phyloP scores from a whole-genome alignment of 2,797 vertebrate genomes.

The Cyprinodon diabolis region DNA sequence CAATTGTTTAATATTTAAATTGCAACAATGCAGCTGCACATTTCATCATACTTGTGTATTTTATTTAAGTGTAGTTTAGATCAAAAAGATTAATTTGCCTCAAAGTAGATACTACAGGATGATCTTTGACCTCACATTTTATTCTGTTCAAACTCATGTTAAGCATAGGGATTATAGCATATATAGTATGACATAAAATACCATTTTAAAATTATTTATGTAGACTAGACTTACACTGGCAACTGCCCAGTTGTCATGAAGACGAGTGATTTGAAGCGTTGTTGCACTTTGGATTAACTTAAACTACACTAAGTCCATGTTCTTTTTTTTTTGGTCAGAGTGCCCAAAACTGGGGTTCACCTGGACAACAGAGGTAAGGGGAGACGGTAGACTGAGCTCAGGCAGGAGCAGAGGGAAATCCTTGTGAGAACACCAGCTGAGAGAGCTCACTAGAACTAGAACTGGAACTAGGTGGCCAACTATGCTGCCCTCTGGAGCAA shows the following conservation, averaged over 20 bases:
- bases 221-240: background rate
- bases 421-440: too few species aligned
- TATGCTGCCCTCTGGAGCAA: too few species aligned
- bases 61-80: constrained; percentile 34
- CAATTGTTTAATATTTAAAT: constrained; percentile 33
- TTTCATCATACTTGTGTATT: constrained; percentile 43
- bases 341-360: too few species aligned
- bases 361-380: too few species aligned
- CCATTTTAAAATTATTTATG: background rate
- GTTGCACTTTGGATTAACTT: too few species aligned
- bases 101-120: background rate
- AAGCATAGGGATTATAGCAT: background rate
- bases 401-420: too few species aligned
- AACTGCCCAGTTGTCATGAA: background rate
- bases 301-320: too few species aligned
- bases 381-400: too few species aligned
- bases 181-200: background rate
- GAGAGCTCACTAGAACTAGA: too few species aligned
- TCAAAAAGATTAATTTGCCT: constrained; percentile 16
- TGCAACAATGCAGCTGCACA: constrained; percentile 15
- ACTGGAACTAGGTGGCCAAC: too few species aligned
- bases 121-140: constrained; percentile 4
- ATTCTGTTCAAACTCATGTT: background rate
- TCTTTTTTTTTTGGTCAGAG: too few species aligned
- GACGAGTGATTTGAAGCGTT: too few species aligned